These are phyloP conservation scores for Knipowitschia caucasica DNA, from an alignment of 2,797 vertebrate species.

Conservation along the genomic window DNA sequence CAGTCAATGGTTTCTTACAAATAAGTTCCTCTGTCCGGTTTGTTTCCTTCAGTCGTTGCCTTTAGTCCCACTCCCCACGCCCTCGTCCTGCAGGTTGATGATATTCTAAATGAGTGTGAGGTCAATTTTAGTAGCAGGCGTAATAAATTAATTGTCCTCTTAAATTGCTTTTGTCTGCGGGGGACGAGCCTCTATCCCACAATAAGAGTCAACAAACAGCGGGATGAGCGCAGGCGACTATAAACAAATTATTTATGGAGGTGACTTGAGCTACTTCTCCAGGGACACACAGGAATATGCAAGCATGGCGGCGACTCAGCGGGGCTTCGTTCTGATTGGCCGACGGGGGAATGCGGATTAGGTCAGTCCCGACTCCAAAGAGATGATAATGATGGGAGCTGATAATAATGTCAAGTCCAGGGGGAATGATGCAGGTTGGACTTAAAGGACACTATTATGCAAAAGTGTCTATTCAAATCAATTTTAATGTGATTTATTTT, in stretches of 20 bases:
- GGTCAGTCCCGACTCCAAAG: conserved; percentile 8
- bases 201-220: conserved; percentile 24
- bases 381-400: conserved; percentile 9
- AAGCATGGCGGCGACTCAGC: conserved; percentile 5
- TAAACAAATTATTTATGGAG: conserved; percentile 6
- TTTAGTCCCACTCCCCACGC: conserved; percentile 8
- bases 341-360: conserved; percentile 10
- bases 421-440: not conserved
- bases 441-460: too few relatives aligned
- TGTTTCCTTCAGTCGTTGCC: conserved; percentile 12
- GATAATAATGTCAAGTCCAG: too few relatives aligned
- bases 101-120: conserved; percentile 36
- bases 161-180: conserved; percentile 18
- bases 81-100: conserved; percentile 19
- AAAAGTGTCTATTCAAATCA: too few relatives aligned
- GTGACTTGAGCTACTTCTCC: not conserved
- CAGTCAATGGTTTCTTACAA: too few relatives aligned
- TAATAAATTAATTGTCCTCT: conserved; percentile 27
- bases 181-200: conserved; percentile 15
- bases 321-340: conserved; percentile 35
- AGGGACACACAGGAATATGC: not conserved
- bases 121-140: conserved; percentile 29
- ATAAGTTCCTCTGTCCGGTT: conserved; percentile 21
- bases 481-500: too few relatives aligned
- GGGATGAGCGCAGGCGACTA: conserved; percentile 6